These are phyloP conservation scores for Pogonognathellus flavescens DNA, from an alignment of 1,140 invertebrate genomes.

Conservation along the genomic window DNA sequence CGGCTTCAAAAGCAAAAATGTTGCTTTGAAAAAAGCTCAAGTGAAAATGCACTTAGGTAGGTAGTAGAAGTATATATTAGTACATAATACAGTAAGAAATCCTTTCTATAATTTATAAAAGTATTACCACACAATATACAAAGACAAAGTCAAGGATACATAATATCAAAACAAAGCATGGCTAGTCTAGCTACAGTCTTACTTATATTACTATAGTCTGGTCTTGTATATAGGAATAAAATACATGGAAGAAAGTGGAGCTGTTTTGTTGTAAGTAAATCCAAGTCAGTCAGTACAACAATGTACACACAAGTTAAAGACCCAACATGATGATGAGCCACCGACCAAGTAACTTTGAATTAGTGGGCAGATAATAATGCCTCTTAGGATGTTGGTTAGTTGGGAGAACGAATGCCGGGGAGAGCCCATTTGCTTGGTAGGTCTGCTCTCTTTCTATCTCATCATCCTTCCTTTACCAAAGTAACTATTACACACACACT, in stretches of 20 bases:
- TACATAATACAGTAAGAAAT: too few relatives aligned
- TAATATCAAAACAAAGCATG: background rate
- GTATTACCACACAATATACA: background rate
- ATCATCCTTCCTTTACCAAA: constrained; percentile 21
- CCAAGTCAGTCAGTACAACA: constrained; percentile 5
- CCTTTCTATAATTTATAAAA: too few relatives aligned
- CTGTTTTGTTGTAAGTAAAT: constrained; percentile 6
- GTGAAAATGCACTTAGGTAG: too few relatives aligned
- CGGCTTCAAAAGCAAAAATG: too few relatives aligned
- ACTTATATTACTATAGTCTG: background rate
- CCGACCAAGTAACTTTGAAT: constrained; percentile 63
- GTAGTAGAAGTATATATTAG: too few relatives aligned
- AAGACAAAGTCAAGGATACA: background rate
- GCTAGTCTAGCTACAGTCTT: background rate
- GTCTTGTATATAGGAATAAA: too few relatives aligned
- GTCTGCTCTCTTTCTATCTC: constrained; percentile 52
- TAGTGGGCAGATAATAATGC: constrained; percentile 64
- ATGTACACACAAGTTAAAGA: constrained; percentile 53
- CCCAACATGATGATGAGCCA: constrained; percentile 66
- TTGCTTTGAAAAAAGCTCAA: too few relatives aligned
- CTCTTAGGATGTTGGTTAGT: constrained; percentile 58
- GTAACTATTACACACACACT: background rate
- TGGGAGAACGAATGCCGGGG: constrained; percentile 34
- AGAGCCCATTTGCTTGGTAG: constrained; percentile 58
- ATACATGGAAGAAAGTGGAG: constrained; percentile 1